Evolutionary conservation across 2,113 vertebrate genomes (phyloP), one percentile per base, ranked within the genome.

Genomic region (Mesocricetus auratus): DNA sequence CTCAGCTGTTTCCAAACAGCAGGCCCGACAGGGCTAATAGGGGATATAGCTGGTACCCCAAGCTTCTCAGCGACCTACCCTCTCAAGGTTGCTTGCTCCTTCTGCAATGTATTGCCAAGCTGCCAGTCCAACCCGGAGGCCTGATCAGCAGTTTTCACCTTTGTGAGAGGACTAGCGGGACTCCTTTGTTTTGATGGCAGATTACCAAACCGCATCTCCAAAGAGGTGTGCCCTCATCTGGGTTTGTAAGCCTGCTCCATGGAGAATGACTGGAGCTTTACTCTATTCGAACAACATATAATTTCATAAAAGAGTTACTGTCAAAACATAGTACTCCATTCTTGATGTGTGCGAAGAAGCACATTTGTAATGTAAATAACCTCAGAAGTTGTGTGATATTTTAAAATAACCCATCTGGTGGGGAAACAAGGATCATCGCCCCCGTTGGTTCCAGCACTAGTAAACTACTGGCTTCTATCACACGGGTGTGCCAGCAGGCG

Each of bases 351-450:
- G 95, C 16, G 94, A 97, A 96, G 93, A 47, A 97, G 89, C 78
- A 92, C 96, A 86, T 89, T 97, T 97, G 69, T 92, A 96, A 97
- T 94, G 94, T 95, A 97, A 97, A 98, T 86, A 97, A 97, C 88
- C 79, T 98, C 94, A 86, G 90, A 96, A 47, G 42, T 93, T 97
- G 95, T 94, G 86, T 91, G 96, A 95, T 97, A 97, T 94, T 97
- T 97, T 97, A 97, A 96, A 98, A 96, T 97, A 98, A 97, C 91
- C 96, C 96, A 95, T 97, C 96, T 96, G 95, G 86, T 82, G 85
- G 95, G 86, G 97, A 95, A 97, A 96, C 96, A 97, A 97, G 86
- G 94, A 95, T 96, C 96, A 95, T 93, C 69, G 89, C 86, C 91
- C 97, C 95, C 92, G 96, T 96, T 95, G 92, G 89, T 97, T 91